Evolutionary conservation across 2,113 vertebrate genomes (phyloP).

Genomic region (Echinops telfairi): DNA sequence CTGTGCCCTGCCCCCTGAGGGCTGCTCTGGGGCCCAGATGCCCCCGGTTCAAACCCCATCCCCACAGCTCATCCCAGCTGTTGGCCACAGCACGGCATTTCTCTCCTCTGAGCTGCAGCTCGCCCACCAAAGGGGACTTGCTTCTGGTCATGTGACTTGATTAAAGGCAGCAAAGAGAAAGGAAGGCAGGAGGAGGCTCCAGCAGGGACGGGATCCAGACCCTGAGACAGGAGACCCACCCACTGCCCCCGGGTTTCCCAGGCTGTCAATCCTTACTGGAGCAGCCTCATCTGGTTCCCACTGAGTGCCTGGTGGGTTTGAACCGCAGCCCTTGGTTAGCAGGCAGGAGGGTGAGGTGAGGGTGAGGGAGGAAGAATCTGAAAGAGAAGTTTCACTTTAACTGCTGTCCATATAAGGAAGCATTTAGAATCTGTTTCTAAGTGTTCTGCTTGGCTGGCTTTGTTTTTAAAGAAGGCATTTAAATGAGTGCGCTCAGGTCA

Average conservation of each 20-base stretch:
- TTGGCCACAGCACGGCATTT: not conserved
- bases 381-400: slow-evolving; percentile 16
- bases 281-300: too few relatives aligned
- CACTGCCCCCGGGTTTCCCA: too few relatives aligned
- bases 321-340: too few relatives aligned
- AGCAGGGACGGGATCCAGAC: not conserved
- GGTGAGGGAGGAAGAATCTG: not conserved
- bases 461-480: slow-evolving; percentile 51
- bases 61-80: slow-evolving; percentile 1
- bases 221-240: not conserved
- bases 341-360: too few relatives aligned
- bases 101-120: slow-evolving; percentile 49
- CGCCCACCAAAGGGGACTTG: not conserved
- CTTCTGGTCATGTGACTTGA: slow-evolving; percentile 37
- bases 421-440: not conserved
- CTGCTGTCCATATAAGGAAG: not conserved
- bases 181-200: not conserved
- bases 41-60: not conserved
- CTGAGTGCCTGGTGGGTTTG: too few relatives aligned
- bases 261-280: too few relatives aligned
- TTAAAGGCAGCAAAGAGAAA: slow-evolving; percentile 40
- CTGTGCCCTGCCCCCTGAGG: not conserved
- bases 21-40: not conserved
- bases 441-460: not conserved
- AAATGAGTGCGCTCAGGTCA: slow-evolving; percentile 42